Evolutionary conservation across 2,797 vertebrate species (phyloP), one percentile per base, ranked within the genome.

Genomic region (Squalus acanthias): DNA sequence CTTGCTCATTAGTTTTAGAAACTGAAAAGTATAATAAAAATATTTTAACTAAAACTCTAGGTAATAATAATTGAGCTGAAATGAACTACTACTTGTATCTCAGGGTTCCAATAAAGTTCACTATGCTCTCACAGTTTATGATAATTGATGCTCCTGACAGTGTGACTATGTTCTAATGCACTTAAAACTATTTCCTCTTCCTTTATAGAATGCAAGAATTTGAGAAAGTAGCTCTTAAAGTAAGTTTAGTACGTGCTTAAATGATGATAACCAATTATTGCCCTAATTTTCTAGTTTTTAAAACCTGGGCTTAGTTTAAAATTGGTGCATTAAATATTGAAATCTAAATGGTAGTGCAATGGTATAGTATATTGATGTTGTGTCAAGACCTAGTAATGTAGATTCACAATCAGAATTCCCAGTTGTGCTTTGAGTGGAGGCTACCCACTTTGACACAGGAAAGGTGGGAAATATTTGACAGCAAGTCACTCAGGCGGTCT

Each of bases 41-140:
- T 50, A 8, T 7, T 50, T 67, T 22, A 10, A 24, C 20, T 69
- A 2, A 67, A 39, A 67, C 17, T 1, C 20, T 67, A 4, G 63
- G 8, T 67, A 22, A 93, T 24, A 39, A 24, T 69, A 93, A 93
- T 46, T 93, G 91, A 93, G 20, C 63, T 93, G 65, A 93, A 93
- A 69, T 93, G 91, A 46, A 24, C 20, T 24, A 26, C 91, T 46
- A 93, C 10, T 69, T 93, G 63, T 69, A 39, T 39, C 33, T 67
- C n/a, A 93, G 17, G 6, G n/a, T 65, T 67, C 60, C 89, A 93
- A 93, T 93, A 67, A 93, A 93, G 13, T 91, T 92, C 33, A n/a
- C 5, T 92, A n/a, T 39, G 12, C 3, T 93, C 17, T 46, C 63
- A 39, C 13, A 17, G 5, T n/a, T 92, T 67, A 39, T 33, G 29